Evolutionary conservation across 2,888 invertebrate genomes (phyloP).

Genomic region (Merodon equestris): DNA sequence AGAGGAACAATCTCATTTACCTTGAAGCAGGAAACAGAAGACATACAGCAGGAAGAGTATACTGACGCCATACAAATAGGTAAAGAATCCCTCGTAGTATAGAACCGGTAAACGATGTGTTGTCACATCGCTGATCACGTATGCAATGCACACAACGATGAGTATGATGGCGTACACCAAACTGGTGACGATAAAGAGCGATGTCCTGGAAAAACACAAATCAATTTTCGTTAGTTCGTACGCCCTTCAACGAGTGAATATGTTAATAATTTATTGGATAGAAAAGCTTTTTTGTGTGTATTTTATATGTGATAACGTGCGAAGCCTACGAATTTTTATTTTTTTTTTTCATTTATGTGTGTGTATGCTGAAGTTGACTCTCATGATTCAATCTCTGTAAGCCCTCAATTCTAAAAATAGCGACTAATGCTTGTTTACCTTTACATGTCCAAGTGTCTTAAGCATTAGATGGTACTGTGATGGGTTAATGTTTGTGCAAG

Average conservation of each 20-base stretch:
- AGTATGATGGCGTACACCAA: slow-evolving; percentile 97
- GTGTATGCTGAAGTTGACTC: slow-evolving; percentile 21
- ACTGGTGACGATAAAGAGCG: slow-evolving; percentile 96
- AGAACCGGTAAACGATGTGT: slow-evolving; percentile 94
- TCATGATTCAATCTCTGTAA: slow-evolving; percentile 1
- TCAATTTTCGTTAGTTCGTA: neutral
- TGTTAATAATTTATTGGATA: slow-evolving; percentile 33
- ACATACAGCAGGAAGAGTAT: slow-evolving; percentile 95
- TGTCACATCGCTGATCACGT: slow-evolving; percentile 96
- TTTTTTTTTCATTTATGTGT: too few species aligned
- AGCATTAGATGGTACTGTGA: slow-evolving; percentile 31
- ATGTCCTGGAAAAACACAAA: slow-evolving; percentile 83
- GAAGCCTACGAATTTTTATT: slow-evolving; percentile 45
- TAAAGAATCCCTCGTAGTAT: slow-evolving; percentile 97
- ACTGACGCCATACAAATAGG: slow-evolving; percentile 95
- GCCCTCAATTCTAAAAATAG: slow-evolving; percentile 25
- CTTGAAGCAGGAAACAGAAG: slow-evolving; percentile 95
- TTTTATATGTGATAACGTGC: slow-evolving; percentile 50
- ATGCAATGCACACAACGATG: slow-evolving; percentile 95
- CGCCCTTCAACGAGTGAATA: slow-evolving; percentile 6
- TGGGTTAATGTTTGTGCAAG: slow-evolving; percentile 16
- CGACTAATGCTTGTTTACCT: slow-evolving; percentile 45
- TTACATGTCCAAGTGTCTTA: slow-evolving; percentile 40
- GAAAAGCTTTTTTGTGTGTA: slow-evolving; percentile 27
- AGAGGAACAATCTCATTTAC: slow-evolving; percentile 77